Percentiles rank a stretch among this genome's conserved stretches.
Evolutionary conservation across 1,140 invertebrate genomes (phyloP).

Genomic region (Heterodera schachtii): DNA sequence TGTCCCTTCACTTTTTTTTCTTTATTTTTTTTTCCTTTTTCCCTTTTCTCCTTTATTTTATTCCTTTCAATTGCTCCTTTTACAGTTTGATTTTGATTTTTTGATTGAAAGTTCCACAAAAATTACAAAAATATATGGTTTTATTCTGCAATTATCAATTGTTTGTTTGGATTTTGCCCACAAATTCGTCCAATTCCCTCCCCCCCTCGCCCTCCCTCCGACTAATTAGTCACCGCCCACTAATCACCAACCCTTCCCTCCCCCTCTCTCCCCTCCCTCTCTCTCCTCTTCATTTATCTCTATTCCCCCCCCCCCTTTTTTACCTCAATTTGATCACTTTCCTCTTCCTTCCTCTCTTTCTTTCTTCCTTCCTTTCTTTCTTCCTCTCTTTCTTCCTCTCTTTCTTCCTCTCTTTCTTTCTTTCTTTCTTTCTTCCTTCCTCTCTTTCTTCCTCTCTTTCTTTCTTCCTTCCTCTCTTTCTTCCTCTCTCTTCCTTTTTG

Average conservation of each 20-base stretch:
- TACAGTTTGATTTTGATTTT: neutral
- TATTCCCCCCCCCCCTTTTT: neutral
- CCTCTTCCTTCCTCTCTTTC: neutral
- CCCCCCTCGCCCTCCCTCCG: neutral
- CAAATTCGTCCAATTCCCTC: no score
- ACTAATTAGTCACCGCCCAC: neutral
- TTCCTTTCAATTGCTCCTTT: neutral
- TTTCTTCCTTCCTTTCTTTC: no score
- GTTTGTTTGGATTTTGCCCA: no score
- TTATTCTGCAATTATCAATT: no score
- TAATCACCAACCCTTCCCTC: neutral
- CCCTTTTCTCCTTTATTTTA: neutral
- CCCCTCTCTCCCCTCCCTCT: neutral
- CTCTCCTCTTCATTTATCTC: neutral
- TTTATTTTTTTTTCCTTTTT: neutral
- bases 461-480: neutral
- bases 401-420: neutral
- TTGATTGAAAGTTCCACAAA: slow-evolving; percentile 1
- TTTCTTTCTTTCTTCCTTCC: neutral
- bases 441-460: neutral
- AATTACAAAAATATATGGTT: neutral
- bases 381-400: neutral
- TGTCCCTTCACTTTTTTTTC: no score
- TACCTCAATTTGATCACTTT: neutral
- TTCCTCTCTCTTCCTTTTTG: neutral